Evolutionary conservation across 2,113 vertebrate species (phyloP).

Genomic region (Hiodon tergisus): DNA sequence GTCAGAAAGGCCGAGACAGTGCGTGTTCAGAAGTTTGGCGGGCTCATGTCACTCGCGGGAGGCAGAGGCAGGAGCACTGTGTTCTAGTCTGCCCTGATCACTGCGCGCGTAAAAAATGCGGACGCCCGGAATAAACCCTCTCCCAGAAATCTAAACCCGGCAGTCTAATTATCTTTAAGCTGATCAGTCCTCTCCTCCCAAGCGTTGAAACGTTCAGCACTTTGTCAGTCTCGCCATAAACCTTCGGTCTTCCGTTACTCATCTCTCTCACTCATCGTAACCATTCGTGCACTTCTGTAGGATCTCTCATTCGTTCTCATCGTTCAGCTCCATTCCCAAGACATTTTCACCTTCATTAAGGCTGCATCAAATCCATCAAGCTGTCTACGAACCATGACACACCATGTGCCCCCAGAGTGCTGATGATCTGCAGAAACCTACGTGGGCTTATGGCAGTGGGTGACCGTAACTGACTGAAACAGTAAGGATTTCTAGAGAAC

Average conservation of each 20-base stretch:
- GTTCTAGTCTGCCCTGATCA: background rate
- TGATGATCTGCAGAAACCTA: no score
- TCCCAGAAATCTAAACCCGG: conserved; percentile 3
- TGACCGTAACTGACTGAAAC: no score
- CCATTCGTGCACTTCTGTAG: background rate
- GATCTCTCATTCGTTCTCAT: no score
- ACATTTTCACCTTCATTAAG: background rate
- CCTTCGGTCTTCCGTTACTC: background rate
- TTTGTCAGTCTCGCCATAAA: background rate
- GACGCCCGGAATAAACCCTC: conserved; percentile 24
- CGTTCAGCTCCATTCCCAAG: background rate
- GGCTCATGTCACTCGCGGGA: background rate
- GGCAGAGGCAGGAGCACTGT: conserved; percentile 5
- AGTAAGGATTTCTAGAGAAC: no score
- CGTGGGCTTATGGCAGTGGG: no score
- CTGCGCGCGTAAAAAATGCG: background rate
- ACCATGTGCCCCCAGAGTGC: no score
- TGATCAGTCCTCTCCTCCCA: conserved; percentile 18
- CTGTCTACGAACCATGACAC: no score
- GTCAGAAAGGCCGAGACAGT: background rate
- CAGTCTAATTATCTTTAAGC: conserved; percentile 33
- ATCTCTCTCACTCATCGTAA: background rate
- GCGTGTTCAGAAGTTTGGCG: no score
- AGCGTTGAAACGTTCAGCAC: background rate
- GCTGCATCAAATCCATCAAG: no score